Evolutionary conservation across 1,140 invertebrate genomes (phyloP), one percentile per base, ranked within the genome.

Genomic region (Lepeophtheirus salmonis): DNA sequence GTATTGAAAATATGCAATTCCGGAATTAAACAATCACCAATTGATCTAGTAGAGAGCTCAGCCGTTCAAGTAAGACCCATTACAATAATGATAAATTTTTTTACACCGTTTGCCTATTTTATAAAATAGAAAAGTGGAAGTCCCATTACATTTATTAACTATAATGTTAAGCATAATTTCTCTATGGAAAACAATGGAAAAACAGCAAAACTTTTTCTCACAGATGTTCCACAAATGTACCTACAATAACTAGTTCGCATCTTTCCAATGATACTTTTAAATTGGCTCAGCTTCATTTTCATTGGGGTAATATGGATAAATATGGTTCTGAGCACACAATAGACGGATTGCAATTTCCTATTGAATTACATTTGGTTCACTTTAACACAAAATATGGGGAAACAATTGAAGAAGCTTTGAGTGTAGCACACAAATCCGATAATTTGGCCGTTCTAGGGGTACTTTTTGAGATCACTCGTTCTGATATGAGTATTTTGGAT

Each of bases 371-470:
- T 67, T 71, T 86, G 3, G 83, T 86, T 1, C 81, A 83, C 69
- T 79, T 77, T 62, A 77, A 80, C 2, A 73, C 68, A 24, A 70
- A 75, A 17, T 82, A 80, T 18, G 55, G 55, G 13, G 16, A 2
- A 14, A 24, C 14, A 16, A 17, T 57, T 3, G n/a, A 17, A 64
- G 68, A 66, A 0, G 79, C 74, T 61, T 66, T 79, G 10, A 71
- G 73, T 64, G 82, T 82, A 0, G 64, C 74, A 0, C 67, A 74
- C 60, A 67, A 80, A 50, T 64, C 72, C 18, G 74, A 80, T 64
- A 83, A 82, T 16, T 66, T 86, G 18, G 77, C 79, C 1, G 84
- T 86, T 1, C 66, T 86, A 1, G 81, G 74, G 2, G 76, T 84
- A 41, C 71, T 86, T 17, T 81, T 83, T 59, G 71, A 83, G 68